Base-by-base conservation (phyloP, 64 coral and sea anemone genomes). In the Trachythela sp. region DNA sequence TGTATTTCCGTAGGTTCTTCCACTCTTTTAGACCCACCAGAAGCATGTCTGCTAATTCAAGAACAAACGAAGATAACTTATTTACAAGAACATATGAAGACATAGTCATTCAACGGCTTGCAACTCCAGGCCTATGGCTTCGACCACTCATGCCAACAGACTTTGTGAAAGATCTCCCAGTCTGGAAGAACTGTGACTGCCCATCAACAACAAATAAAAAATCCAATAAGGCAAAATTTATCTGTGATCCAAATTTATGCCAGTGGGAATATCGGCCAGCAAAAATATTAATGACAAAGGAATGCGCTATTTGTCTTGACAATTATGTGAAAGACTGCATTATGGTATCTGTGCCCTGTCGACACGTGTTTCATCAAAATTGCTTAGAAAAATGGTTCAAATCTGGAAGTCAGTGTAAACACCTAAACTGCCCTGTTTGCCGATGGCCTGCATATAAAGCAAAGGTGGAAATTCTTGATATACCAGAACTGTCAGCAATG, bases 271-370 rank as follows among this genome's bases (percentile, higher is more conserved):
- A 51, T 8, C 35, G 85, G 48, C 90, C 87, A 68, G 48, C 60
- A 64, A 83, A 90, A 22, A 92, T 95, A 67, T 31, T 95, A 8
- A 13, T 64, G 27, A 50, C 48, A 45, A 84, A 77, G 17, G 93
- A 94, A 8, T 95, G 94, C 50, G 39, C 72, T 40, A 95, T 95
- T 60, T 95, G 94, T 41, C 84, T 95, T 83, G 94, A 95, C 40
- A 83, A 59, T 31, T 95, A 92, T 33, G 83, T 35, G 1, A 48
- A 32, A 70, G 90, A 90, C 80, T 89, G 77, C 40, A 77, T 87
- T 14, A 15, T 92, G 13, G 84, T 95, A 35, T 90, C 90, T 38
- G 41, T 95, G 34, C 94, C 94, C 7, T 95, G 94, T 87, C 87
- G 90, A 32, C 94, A 95, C 48, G 88, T 80, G 13, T 95, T 92